phyloP scores from a whole-genome alignment of 2,113 vertebrate genomes.

The Silurus asotus region DNA sequence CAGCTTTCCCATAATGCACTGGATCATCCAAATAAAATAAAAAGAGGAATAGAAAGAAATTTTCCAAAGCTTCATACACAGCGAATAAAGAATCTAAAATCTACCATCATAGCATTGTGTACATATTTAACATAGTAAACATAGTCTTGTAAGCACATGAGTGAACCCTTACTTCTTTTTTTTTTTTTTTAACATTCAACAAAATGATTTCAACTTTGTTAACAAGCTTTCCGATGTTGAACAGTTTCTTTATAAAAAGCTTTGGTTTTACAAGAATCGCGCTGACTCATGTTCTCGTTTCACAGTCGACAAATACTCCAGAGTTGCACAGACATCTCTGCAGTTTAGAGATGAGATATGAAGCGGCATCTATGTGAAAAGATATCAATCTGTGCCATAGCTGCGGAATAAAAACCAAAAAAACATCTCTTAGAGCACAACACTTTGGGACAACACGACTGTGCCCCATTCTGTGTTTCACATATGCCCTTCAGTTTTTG shows the following conservation, averaged over 20 bases:
- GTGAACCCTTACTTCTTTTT: conserved; percentile 43
- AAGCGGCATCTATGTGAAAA: conserved; percentile 33
- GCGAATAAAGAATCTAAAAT: conserved; percentile 65
- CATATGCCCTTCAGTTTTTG: conserved; percentile 48
- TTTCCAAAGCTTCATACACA: conserved; percentile 66
- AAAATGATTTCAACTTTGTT: conserved; percentile 47
- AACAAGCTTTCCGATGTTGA: conserved; percentile 52
- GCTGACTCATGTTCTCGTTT: conserved; percentile 41
- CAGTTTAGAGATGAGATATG: conserved; percentile 17
- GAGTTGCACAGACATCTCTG: conserved; percentile 39
- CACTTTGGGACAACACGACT: conserved; percentile 45
- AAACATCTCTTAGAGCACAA: conserved; percentile 43
- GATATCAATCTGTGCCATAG: conserved; percentile 43
- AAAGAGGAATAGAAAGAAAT: conserved; percentile 60
- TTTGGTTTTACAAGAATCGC: conserved; percentile 67
- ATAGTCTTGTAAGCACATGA: conserved; percentile 62
- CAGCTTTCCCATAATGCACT: conserved; percentile 72
- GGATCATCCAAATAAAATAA: conserved; percentile 68
- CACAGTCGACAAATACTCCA: conserved; percentile 52
- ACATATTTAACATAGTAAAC: conserved; percentile 69
- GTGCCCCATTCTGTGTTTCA: conserved; percentile 37
- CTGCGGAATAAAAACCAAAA: conserved; percentile 35
- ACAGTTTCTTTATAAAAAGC: conserved; percentile 54
- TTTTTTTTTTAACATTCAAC: conserved; percentile 37
- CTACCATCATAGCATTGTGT: conserved; percentile 71